Conservation (phyloP, 2,888 invertebrate species). For the Melanostoma mellinum region DNA sequence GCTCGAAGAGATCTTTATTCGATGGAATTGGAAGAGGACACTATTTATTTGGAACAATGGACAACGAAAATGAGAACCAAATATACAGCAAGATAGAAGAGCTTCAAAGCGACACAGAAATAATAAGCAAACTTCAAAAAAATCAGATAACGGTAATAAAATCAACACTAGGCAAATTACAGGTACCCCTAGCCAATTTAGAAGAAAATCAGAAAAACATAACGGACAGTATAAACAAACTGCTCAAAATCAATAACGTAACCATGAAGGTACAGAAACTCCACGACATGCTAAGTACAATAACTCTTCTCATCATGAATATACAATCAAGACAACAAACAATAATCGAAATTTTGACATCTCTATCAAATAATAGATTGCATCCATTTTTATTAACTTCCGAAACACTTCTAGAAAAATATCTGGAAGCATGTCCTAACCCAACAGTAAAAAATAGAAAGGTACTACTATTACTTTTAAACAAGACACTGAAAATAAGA, state of each 20-base stretch:
- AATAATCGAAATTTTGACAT: background rate
- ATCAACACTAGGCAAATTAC: background rate
- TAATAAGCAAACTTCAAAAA: background rate
- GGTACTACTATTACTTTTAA: background rate
- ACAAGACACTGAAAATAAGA: background rate
- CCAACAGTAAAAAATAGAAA: background rate
- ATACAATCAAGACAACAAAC: conserved; percentile 4
- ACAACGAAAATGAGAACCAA: background rate
- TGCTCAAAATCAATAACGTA: background rate
- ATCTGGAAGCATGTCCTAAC: background rate
- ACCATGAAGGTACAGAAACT: background rate
- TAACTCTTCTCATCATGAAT: background rate
- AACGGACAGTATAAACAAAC: background rate
- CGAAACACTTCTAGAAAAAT: background rate
- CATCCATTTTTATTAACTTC: background rate
- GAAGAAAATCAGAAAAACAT: conserved; percentile 1
- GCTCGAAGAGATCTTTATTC: too few species aligned
- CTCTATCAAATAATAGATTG: background rate
- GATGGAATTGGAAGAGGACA: too few species aligned
- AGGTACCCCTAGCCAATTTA: background rate
- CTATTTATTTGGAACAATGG: background rate
- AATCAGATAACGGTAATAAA: background rate
- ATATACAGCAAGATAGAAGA: background rate
- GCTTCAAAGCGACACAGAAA: background rate
- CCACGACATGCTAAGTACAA: background rate